These are phyloP conservation scores for Orthonychiurus folsomi DNA, from an alignment of 2,888 invertebrate species.

Conservation along the genomic window DNA sequence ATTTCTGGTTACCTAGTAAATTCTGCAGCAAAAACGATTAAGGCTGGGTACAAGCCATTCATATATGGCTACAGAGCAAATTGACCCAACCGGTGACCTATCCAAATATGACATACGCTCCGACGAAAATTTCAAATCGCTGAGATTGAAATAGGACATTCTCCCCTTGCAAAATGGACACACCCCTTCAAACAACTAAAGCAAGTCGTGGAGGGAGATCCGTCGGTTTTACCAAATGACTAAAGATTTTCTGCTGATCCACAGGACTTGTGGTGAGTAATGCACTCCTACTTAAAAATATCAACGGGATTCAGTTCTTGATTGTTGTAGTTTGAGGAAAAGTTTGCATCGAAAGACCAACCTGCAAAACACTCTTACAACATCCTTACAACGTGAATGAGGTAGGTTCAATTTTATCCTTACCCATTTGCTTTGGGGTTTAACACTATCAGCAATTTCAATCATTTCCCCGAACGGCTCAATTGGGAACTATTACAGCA, in stretches of 20 bases:
- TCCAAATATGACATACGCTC: constrained; percentile 90
- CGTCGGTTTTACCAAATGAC: constrained; percentile 69
- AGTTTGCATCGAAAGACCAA: constrained; percentile 71
- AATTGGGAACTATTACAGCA: no score
- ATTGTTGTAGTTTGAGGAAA: no score
- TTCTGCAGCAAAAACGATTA: constrained; percentile 93
- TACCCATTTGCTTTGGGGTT: no score
- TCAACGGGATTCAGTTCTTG: constrained; percentile 72
- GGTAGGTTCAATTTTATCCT: no score
- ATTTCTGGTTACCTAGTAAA: constrained; percentile 97
- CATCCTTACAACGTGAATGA: constrained; percentile 68
- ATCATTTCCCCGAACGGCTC: no score
- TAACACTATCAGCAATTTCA: no score
- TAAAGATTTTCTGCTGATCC: constrained; percentile 68
- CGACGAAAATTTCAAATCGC: constrained; percentile 99
- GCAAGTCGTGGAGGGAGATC: constrained; percentile 88
- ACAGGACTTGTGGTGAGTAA: constrained; percentile 71
- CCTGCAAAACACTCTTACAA: constrained; percentile 74
- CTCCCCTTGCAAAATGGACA: constrained; percentile 88
- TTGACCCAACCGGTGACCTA: constrained; percentile 79
- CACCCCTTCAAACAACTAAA: constrained; percentile 97
- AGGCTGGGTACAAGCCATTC: constrained; percentile 98
- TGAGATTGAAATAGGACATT: constrained; percentile 87
- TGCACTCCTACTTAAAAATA: no score
- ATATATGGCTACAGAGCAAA: constrained; percentile 98